Evolutionary conservation across 2,797 vertebrate genomes (phyloP).

Genomic region (Sciurus vulgaris): DNA sequence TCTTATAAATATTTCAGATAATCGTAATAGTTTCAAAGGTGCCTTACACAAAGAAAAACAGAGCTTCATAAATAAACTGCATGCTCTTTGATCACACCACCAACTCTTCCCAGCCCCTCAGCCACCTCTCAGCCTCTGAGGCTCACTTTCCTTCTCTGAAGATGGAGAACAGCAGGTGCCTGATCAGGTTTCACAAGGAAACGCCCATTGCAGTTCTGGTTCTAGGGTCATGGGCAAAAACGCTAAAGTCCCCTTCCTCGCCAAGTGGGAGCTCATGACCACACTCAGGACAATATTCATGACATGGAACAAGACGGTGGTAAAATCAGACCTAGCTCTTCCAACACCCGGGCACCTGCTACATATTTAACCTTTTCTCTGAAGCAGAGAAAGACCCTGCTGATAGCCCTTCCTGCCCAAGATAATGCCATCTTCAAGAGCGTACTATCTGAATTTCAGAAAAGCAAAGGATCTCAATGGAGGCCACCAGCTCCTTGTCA

Average conservation of each 20-base stretch:
- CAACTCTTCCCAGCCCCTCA: conserved; percentile 32
- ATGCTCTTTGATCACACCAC: background rate
- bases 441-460: conserved; percentile 14
- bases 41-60: background rate
- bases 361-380: background rate
- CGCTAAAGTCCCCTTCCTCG: background rate
- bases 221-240: background rate
- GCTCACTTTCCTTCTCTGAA: background rate
- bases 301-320: background rate
- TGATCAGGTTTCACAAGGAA: background rate
- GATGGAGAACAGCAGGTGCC: background rate
- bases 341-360: background rate
- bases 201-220: background rate
- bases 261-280: background rate
- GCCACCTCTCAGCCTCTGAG: background rate
- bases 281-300: background rate
- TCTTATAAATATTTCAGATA: background rate
- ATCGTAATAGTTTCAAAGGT: background rate
- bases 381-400: conserved; percentile 37
- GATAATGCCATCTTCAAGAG: background rate
- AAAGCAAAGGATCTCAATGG: background rate
- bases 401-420: background rate
- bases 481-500: background rate
- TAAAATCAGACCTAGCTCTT: background rate
- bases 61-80: conserved; percentile 13